Conservation (phyloP, 2,888 invertebrate species). For the Polyploca ridens region DNA sequence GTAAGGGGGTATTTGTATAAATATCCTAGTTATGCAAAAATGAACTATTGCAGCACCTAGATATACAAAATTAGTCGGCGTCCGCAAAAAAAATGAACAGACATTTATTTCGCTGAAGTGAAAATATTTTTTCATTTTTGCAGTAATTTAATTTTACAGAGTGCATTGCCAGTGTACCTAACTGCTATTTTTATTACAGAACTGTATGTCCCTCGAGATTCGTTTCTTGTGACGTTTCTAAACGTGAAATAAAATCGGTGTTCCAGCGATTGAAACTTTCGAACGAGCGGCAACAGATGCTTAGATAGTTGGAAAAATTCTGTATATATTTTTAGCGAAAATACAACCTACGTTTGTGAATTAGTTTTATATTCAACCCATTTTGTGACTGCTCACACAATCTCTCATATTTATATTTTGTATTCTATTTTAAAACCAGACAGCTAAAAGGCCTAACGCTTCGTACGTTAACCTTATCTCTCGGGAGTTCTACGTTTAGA, state of each 20-base stretch:
- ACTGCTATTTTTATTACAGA: slow-evolving; percentile 30
- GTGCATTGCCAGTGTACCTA: slow-evolving; percentile 17
- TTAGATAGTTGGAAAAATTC: slow-evolving; percentile 36
- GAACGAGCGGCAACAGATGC: slow-evolving; percentile 40
- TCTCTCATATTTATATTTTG: background rate
- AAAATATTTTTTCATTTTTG: slow-evolving; percentile 16
- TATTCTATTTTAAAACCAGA: slow-evolving; percentile 4
- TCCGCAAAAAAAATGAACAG: background rate
- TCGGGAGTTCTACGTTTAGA: background rate
- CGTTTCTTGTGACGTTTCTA: slow-evolving; percentile 36
- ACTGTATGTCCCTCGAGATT: slow-evolving; percentile 27
- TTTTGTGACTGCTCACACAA: too few relatives aligned
- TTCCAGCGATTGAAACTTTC: slow-evolving; percentile 38
- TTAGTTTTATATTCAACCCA: background rate
- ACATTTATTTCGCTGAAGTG: slow-evolving; percentile 3
- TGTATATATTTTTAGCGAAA: slow-evolving; percentile 7
- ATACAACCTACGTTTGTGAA: background rate
- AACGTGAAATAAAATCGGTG: slow-evolving; percentile 41
- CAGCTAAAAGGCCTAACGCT: background rate
- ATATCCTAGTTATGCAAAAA: background rate
- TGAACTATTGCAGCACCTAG: background rate
- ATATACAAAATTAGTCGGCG: background rate
- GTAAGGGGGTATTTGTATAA: too few relatives aligned
- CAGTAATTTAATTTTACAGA: slow-evolving; percentile 17
- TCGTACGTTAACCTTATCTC: slow-evolving; percentile 6